Percentiles rank a stretch among this genome's conserved stretches.
Evolutionary conservation across 1,140 invertebrate species (phyloP).

Genomic region (Fopius arisanus): DNA sequence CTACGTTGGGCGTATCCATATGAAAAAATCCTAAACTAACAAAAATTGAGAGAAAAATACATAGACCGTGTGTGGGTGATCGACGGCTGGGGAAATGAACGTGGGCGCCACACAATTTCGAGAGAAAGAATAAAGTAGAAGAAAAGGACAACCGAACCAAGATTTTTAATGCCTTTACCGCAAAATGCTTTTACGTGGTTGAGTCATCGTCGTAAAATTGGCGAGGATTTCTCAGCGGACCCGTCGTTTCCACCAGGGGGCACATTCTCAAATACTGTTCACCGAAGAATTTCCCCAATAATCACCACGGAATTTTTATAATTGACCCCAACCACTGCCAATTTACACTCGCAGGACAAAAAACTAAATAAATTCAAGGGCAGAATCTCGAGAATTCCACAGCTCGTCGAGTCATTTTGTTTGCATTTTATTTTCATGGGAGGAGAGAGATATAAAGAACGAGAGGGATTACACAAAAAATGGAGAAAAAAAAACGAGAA

Average conservation of each 20-base stretch:
- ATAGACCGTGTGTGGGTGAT: neutral
- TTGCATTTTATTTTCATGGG: neutral
- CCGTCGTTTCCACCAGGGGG: neutral
- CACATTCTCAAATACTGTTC: conserved; percentile 22
- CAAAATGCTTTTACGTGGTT: conserved; percentile 21
- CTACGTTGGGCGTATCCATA: too few species aligned
- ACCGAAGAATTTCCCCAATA: neutral
- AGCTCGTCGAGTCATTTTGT: neutral
- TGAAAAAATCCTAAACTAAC: neutral
- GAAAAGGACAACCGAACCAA: neutral
- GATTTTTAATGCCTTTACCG: conserved; percentile 21
- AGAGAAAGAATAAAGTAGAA: neutral
- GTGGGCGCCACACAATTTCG: neutral
- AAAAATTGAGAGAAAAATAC: neutral
- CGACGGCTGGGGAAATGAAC: neutral
- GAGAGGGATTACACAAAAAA: neutral
- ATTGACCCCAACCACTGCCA: neutral
- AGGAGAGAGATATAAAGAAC: neutral
- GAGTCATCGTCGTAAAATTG: conserved; percentile 8
- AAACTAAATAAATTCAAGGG: neutral
- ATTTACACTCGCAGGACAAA: neutral
- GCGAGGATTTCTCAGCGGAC: conserved; percentile 6
- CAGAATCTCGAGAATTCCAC: neutral
- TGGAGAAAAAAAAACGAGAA: neutral
- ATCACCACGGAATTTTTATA: neutral